Conservation (phyloP, 2,888 invertebrate genomes). For the Hypomecis atomaria region DNA sequence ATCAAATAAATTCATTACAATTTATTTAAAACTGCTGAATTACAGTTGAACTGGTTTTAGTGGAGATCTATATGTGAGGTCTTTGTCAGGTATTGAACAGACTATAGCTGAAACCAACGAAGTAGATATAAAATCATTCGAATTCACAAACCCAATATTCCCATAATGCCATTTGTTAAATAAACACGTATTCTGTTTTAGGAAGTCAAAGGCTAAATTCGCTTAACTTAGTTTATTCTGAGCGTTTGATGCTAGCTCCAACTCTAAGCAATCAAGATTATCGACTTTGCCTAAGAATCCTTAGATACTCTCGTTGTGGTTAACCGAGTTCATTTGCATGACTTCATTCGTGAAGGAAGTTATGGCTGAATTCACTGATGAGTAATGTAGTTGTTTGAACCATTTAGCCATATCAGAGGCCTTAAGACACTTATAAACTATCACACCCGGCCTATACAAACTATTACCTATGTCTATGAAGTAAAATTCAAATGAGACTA, state of each 20-base stretch:
- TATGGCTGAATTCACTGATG: background rate
- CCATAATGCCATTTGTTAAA: background rate
- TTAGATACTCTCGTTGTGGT: background rate
- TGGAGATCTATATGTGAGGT: no score
- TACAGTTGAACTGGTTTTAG: no score
- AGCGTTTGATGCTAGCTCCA: conserved; percentile 19
- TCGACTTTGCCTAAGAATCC: conserved; percentile 6
- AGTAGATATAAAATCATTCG: no score
- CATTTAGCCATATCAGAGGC: no score
- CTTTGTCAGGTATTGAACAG: no score
- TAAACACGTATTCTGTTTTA: background rate
- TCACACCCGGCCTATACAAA: no score
- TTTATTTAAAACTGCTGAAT: no score
- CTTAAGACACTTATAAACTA: no score
- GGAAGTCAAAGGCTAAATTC: conserved; percentile 1
- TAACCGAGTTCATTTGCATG: conserved; percentile 3
- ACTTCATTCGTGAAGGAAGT: background rate
- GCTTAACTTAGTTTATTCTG: conserved; percentile 17
- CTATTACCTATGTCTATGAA: no score
- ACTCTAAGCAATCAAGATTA: conserved; percentile 26
- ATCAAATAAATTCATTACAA: no score
- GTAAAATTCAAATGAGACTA: no score
- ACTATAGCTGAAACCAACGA: no score
- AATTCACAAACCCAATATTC: background rate
- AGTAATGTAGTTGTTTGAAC: background rate